These are phyloP conservation scores for Temnothorax ravouxi DNA, from an alignment of 2,888 invertebrate species.

Conservation along the genomic window DNA sequence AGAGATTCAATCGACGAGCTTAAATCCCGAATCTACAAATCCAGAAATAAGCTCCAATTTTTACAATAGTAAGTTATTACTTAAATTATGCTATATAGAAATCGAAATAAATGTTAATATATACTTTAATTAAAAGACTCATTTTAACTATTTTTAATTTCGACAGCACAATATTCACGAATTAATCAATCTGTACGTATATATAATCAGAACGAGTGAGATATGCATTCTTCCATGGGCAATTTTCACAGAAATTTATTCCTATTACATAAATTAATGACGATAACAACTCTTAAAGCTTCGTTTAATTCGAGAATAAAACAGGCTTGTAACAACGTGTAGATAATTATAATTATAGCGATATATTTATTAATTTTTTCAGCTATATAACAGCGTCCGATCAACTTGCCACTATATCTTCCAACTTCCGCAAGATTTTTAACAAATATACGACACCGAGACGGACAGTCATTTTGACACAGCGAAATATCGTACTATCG, in stretches of 20 bases:
- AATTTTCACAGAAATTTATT: neutral
- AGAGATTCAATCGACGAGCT: neutral
- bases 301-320: neutral
- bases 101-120: neutral
- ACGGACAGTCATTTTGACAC: neutral
- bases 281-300: neutral
- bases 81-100: neutral
- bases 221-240: no score
- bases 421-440: neutral
- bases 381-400: neutral
- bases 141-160: neutral
- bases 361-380: neutral
- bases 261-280: neutral
- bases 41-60: neutral
- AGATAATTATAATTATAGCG: neutral
- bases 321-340: neutral
- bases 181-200: neutral
- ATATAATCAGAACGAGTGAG: neutral
- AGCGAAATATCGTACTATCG: neutral
- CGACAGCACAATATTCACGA: neutral
- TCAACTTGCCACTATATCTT: neutral
- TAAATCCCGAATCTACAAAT: neutral
- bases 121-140: neutral
- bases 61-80: neutral
- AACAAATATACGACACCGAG: neutral